Evolutionary conservation across 2,797 vertebrate genomes (phyloP).

Genomic region (Chaetophractus vellerosus): DNA sequence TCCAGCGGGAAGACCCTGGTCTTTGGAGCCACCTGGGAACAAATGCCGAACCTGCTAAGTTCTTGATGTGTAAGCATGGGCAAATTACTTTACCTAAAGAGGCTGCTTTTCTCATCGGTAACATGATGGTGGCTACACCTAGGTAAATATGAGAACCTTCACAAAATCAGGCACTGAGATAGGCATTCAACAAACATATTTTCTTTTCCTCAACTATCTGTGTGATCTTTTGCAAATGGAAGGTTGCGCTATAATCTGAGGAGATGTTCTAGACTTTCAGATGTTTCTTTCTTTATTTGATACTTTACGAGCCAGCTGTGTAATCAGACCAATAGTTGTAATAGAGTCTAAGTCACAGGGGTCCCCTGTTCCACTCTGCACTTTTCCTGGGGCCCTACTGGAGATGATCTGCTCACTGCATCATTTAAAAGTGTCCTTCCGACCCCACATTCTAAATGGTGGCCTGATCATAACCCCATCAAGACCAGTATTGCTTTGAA

Average conservation of each 20-base stretch:
- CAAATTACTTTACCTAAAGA: background rate
- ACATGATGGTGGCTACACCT: background rate
- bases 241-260: background rate
- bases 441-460: background rate
- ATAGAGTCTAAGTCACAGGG: background rate
- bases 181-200: background rate
- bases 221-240: background rate
- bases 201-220: slow-evolving; percentile 12
- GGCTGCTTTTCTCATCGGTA: background rate
- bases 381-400: background rate
- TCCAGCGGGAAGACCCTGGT: background rate
- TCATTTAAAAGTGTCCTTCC: background rate
- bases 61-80: background rate
- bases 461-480: background rate
- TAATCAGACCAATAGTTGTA: background rate
- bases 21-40: background rate
- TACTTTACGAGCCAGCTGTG: background rate
- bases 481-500: background rate
- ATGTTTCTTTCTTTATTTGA: background rate
- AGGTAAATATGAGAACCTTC: background rate
- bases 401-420: background rate
- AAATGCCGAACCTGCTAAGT: background rate
- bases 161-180: background rate
- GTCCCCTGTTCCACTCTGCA: background rate
- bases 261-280: background rate